Percentiles rank a stretch among this genome's conserved stretches.
These are phyloP conservation scores for Leptopilina drosophilae DNA, from an alignment of 2,888 invertebrate genomes.

Conservation along the genomic window DNA sequence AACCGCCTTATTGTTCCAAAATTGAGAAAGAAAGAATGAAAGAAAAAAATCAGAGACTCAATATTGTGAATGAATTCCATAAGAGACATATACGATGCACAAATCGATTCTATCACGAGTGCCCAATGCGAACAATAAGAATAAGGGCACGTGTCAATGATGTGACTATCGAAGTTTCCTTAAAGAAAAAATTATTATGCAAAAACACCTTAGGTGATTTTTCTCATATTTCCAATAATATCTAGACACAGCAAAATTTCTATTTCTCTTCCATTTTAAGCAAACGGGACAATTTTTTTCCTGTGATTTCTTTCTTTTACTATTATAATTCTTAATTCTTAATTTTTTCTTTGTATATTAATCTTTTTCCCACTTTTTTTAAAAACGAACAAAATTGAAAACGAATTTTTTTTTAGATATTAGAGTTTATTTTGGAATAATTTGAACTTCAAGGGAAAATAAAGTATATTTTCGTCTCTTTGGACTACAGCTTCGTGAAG, in stretches of 20 bases:
- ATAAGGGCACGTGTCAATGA: slow-evolving; percentile 34
- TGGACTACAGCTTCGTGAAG: too few species aligned
- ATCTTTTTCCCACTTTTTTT: too few species aligned
- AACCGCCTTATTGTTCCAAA: slow-evolving; percentile 13
- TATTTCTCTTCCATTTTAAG: too few species aligned
- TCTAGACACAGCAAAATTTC: not conserved
- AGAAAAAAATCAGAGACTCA: not conserved
- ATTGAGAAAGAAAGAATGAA: not conserved
- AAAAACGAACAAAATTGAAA: too few species aligned
- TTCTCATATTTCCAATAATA: slow-evolving; percentile 1
- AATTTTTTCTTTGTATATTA: too few species aligned
- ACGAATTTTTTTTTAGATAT: too few species aligned
- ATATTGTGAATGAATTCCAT: slow-evolving; percentile 25
- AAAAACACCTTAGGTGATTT: not conserved
- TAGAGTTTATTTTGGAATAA: too few species aligned
- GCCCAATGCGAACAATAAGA: slow-evolving; percentile 26
- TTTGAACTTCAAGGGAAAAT: too few species aligned
- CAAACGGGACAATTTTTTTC: too few species aligned
- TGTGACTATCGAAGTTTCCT: slow-evolving; percentile 7
- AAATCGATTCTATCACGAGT: slow-evolving; percentile 38
- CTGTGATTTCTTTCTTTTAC: too few species aligned
- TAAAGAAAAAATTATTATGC: slow-evolving; percentile 1
- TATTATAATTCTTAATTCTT: too few species aligned
- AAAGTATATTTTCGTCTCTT: too few species aligned
- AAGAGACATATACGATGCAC: not conserved